Base-by-base conservation (phyloP, 2,797 vertebrate species). In the Botia kubotai region DNA sequence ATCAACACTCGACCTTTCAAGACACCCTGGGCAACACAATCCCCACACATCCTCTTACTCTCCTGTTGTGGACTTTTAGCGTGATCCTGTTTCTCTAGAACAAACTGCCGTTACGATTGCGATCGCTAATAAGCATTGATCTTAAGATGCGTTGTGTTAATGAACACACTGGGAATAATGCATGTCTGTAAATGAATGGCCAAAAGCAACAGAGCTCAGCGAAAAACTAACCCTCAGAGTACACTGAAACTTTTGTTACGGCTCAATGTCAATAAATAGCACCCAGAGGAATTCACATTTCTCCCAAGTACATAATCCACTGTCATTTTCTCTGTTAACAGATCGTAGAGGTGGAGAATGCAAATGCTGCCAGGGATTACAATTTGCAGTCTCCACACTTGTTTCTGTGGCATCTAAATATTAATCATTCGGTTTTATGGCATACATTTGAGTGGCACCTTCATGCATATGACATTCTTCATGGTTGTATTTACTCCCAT, bases 381-480 rank as follows among this genome's bases (percentile, higher is more conserved):
- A 65, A 79, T 72, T 71, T 67, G 77, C 65, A 48, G 23, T 52
- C 43, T 82, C 58, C 65, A 26, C 12, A 48, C 67, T 70, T 73
- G 29, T 81, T 52, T 19, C 39, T 63, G 72, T 53, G 68, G 57
- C 79, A 73, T 63, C 19, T 70, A 71, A 33, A 73, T 72, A 84
- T 80, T 83, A 79, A 74, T 85, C 66, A 82, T 83, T 83, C 83
- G 68, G 69, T 80, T 83, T 85, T 73, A 87, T 76, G 72, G 74
- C 67, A 69, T 39, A 13, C 48, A 50, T 55, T 43, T 85, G 83
- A 87, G 58, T 83, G 79, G 75, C 83, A 83, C 14, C 68, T 82
- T 58, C n/a, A 39, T 33, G 52, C 68, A 29, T 67, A 26, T 82
- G 77, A 77, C 79, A 73, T 65, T 29, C 55, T 6, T 1, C 33